Percentiles rank a stretch among this genome's conserved stretches.
These are phyloP conservation scores for Incurvaria masculella DNA, from an alignment of 2,888 invertebrate genomes.

Conservation along the genomic window DNA sequence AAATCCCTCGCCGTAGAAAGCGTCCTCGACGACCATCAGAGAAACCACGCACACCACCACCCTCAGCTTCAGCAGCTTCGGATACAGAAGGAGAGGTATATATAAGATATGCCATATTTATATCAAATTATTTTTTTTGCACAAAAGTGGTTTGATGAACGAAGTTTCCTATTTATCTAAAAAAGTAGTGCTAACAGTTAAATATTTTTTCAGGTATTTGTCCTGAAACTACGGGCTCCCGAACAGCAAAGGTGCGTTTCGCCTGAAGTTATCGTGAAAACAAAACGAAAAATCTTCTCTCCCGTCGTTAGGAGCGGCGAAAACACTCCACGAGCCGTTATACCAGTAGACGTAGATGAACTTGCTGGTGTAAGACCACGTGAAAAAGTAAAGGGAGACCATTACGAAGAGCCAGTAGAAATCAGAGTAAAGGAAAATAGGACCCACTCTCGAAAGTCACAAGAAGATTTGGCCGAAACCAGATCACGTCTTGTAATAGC, in stretches of 20 bases:
- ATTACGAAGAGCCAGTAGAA: background rate
- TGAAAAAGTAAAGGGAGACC: background rate
- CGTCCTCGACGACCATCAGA: conserved; percentile 42
- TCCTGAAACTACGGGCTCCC: conserved; percentile 42
- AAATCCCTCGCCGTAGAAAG: conserved; percentile 47
- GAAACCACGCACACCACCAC: conserved; percentile 43
- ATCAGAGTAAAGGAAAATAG: background rate
- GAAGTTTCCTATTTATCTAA: background rate
- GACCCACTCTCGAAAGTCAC: background rate
- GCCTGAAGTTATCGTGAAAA: conserved; percentile 73
- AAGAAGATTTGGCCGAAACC: background rate
- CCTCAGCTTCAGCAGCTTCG: conserved; percentile 32
- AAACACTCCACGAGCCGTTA: conserved; percentile 49
- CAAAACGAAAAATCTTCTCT: conserved; percentile 76
- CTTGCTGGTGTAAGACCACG: conserved; percentile 34
- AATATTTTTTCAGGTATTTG: conserved; percentile 31
- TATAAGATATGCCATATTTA: too few relatives aligned
- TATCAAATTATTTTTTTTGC: background rate
- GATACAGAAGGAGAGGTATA: conserved; percentile 47
- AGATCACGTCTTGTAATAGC: conserved; percentile 25
- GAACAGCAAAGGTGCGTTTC: conserved; percentile 37
- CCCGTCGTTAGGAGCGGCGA: conserved; percentile 62
- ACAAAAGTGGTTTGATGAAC: background rate
- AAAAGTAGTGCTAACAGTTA: background rate
- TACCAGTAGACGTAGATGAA: conserved; percentile 43